A percentile compares a stretch with the other conserved stretches of the same genome.
phyloP scores from a whole-genome alignment of 2,113 vertebrate genomes.

The Globicephala melas region DNA sequence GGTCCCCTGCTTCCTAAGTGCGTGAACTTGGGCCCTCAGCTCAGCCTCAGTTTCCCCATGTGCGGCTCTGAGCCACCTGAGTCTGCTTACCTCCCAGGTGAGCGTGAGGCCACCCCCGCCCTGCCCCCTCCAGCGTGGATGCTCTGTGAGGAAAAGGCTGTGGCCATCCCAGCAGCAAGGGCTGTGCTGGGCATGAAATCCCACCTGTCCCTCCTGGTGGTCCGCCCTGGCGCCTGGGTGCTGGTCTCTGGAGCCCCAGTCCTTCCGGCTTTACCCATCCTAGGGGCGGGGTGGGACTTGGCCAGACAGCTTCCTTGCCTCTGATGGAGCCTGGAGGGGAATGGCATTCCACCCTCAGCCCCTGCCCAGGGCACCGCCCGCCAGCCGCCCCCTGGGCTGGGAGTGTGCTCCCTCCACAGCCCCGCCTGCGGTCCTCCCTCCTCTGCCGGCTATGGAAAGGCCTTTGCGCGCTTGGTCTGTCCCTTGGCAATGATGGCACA shows the following conservation, averaged over 20 bases:
- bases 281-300: fast-evolving
- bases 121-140: fast-evolving
- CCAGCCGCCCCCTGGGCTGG: fast-evolving
- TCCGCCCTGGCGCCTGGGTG: background rate
- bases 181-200: fast-evolving
- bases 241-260: background rate
- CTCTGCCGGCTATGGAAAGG: background rate
- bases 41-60: background rate
- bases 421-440: background rate
- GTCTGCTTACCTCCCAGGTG: no score
- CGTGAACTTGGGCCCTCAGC: no score
- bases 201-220: background rate
- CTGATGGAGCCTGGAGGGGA: background rate
- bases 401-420: background rate
- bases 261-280: no score
- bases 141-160: fast-evolving
- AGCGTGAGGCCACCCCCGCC: fast-evolving
- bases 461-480: background rate
- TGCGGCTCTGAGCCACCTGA: background rate
- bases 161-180: fast-evolving
- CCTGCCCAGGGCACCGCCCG: fast-evolving
- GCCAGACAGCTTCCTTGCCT: no score
- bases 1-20: background rate
- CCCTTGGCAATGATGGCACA: background rate
- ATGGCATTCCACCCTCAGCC: fast-evolving